Conservation (phyloP, 2,113 vertebrate genomes). For the Microcebus jonahi region DNA sequence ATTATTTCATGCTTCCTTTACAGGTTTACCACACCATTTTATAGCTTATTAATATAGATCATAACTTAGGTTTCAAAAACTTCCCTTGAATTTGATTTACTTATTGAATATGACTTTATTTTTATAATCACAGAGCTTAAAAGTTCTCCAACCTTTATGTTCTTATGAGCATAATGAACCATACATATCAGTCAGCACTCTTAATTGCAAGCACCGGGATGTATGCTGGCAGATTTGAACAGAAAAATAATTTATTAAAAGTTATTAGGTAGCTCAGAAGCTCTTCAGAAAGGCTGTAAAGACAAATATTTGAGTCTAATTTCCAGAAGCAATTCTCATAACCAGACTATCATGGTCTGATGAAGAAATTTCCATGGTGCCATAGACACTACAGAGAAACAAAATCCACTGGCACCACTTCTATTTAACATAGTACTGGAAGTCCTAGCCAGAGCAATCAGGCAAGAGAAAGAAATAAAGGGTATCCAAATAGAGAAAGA, state of each 20-base stretch:
- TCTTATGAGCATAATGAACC: neutral
- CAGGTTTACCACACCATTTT: neutral
- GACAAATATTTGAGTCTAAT: neutral
- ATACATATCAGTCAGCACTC: neutral
- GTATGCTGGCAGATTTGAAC: neutral
- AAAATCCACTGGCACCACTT: neutral
- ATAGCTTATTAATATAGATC: neutral
- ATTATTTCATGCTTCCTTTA: neutral
- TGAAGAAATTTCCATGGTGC: neutral
- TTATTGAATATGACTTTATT: neutral
- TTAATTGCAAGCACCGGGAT: neutral
- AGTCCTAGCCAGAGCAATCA: too few relatives aligned
- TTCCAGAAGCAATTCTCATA: neutral
- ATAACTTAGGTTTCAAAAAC: neutral
- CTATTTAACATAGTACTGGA: too few relatives aligned
- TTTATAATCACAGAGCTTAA: neutral
- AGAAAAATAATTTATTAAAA: neutral
- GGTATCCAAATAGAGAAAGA: too few relatives aligned
- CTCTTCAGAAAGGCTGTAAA: neutral
- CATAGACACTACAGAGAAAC: neutral
- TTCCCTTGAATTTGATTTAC: neutral
- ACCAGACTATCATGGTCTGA: accelerated
- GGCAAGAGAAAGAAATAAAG: too few relatives aligned
- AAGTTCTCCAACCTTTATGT: neutral
- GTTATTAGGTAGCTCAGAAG: neutral